Conservation (phyloP, 2,888 invertebrate genomes). For the Synanthedon myopaeformis region DNA sequence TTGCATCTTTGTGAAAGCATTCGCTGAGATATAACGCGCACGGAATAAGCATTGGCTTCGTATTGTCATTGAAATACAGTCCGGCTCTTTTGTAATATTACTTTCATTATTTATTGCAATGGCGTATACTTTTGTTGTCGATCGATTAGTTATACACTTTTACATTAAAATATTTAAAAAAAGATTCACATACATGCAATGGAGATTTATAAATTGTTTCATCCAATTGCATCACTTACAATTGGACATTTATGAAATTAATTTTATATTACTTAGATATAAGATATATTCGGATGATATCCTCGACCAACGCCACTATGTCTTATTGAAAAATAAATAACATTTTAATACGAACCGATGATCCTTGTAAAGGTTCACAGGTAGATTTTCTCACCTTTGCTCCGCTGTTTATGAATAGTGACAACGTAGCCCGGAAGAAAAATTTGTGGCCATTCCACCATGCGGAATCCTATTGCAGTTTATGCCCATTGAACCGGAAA, state of each 20-base stretch:
- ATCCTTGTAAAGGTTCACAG: conserved; percentile 33
- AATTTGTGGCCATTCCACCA: conserved; percentile 50
- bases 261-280: too few species aligned
- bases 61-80: conserved; percentile 24
- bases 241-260: too few species aligned
- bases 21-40: conserved; percentile 21
- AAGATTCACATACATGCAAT: too few species aligned
- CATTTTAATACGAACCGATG: conserved; percentile 47
- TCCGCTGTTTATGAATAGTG: conserved; percentile 24
- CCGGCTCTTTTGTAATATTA: too few species aligned
- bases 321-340: conserved; percentile 40
- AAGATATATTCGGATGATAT: conserved; percentile 6
- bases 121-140: too few species aligned
- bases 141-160: too few species aligned
- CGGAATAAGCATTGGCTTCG: conserved; percentile 35
- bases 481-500: conserved; percentile 62
- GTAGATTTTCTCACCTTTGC: conserved; percentile 56
- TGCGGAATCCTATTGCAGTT: conserved; percentile 66
- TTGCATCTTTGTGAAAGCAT: conserved; percentile 16
- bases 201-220: too few species aligned
- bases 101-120: neutral
- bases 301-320: conserved; percentile 22
- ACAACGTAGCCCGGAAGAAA: conserved; percentile 24
- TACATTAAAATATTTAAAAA: too few species aligned
- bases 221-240: too few species aligned